These are phyloP conservation scores for Pristionchus exspectatus DNA, from an alignment of 2,888 invertebrate species.

Conservation along the genomic window DNA sequence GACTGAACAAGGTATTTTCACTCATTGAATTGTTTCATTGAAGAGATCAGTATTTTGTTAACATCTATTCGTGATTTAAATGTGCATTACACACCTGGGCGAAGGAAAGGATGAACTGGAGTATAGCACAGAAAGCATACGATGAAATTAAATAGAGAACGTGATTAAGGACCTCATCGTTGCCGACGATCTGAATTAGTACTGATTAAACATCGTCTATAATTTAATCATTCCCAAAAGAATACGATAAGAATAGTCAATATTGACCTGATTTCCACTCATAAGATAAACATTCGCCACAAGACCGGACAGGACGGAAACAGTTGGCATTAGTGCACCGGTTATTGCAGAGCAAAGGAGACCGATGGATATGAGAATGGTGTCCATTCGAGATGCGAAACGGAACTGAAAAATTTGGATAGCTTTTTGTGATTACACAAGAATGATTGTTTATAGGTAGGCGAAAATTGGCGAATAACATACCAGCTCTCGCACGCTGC, in stretches of 20 bases:
- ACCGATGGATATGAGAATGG: not conserved
- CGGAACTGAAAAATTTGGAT: slow-evolving; percentile 28
- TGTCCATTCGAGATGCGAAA: slow-evolving; percentile 15
- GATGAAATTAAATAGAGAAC: not conserved
- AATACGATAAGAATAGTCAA: too few species aligned
- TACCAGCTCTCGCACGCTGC: not conserved
- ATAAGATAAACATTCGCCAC: slow-evolving; percentile 8
- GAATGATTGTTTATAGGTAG: not conserved
- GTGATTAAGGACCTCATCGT: not conserved
- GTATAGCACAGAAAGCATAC: not conserved
- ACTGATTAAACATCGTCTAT: too few species aligned
- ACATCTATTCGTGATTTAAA: not conserved
- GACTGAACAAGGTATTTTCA: not conserved
- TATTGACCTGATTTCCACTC: not conserved
- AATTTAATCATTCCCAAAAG: too few species aligned
- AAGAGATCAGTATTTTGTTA: not conserved
- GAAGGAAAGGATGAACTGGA: not conserved
- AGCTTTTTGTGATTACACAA: too few species aligned
- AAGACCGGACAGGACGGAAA: not conserved
- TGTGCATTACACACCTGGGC: not conserved
- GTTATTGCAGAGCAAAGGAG: not conserved
- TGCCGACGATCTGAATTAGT: not conserved
- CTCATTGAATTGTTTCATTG: not conserved
- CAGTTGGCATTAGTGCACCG: not conserved
- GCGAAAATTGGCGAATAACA: not conserved